These are phyloP conservation scores for Actinernus sp. DNA, from an alignment of 92 coral and sea anemone genomes.

Conservation along the genomic window DNA sequence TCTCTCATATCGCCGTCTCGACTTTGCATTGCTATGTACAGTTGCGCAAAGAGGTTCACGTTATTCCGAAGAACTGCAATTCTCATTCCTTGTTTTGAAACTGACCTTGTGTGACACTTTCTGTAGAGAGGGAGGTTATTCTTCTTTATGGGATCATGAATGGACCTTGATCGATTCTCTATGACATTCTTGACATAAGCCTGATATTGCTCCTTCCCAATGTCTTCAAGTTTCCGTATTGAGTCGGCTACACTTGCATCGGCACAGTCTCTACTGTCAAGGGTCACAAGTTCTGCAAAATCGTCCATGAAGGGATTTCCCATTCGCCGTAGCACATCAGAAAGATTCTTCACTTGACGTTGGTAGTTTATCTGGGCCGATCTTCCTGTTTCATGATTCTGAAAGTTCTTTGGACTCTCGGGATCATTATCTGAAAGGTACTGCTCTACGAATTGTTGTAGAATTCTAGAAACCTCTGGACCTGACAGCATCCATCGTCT, in stretches of 20 bases:
- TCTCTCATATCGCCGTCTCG: too few species aligned
- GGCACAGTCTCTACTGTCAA: constrained; percentile 56
- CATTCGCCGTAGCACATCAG: constrained; percentile 57
- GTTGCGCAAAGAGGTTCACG: too few species aligned
- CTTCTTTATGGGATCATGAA: too few species aligned
- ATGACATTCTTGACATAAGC: constrained; percentile 44
- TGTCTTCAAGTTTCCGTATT: constrained; percentile 16
- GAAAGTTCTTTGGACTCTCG: too few species aligned
- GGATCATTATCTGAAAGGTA: constrained; percentile 36
- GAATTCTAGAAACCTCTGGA: constrained; percentile 50
- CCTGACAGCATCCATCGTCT: constrained; percentile 73
- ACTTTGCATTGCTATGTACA: too few species aligned
- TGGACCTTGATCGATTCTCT: constrained; percentile 36
- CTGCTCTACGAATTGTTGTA: constrained; percentile 38
- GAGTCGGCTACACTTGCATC: constrained; percentile 55
- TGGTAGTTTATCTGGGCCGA: too few species aligned
- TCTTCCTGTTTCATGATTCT: too few species aligned
- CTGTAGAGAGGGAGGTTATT: too few species aligned
- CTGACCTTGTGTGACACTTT: too few species aligned
- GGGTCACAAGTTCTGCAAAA: constrained; percentile 67
- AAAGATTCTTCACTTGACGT: constrained; percentile 44
- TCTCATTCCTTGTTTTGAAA: too few species aligned
- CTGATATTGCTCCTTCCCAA: constrained; percentile 62
- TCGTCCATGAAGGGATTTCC: constrained; percentile 70
- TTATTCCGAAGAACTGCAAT: too few species aligned